A percentile compares a stretch with the other conserved stretches of the same genome.
phyloP scores from a whole-genome alignment of 2,888 invertebrate species.

The Tenthredo livida region DNA sequence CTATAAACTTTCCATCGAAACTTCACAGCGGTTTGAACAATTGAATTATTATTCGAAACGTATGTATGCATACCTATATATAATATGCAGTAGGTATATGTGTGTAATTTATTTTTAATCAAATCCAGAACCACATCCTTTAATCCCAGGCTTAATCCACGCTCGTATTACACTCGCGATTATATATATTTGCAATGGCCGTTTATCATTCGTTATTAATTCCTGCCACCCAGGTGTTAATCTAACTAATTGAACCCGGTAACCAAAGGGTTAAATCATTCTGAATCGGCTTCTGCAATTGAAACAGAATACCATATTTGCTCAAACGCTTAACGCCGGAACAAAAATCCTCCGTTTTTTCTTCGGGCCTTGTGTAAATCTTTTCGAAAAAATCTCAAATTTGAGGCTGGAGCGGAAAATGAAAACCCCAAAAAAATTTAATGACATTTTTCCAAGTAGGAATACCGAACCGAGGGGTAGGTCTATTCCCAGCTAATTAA shows the following conservation, averaged over 20 bases:
- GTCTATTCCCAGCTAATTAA: not conserved
- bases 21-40: constrained; percentile 30
- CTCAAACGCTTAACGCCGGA: no score
- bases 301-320: no score
- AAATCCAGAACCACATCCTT: constrained; percentile 35
- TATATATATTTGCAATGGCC: constrained; percentile 31
- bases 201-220: constrained; percentile 51
- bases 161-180: constrained; percentile 16
- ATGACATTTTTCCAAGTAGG: not conserved
- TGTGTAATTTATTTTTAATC: constrained; percentile 39
- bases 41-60: not conserved
- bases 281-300: not conserved
- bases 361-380: no score
- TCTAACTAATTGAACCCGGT: constrained; percentile 41
- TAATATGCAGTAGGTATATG: no score
- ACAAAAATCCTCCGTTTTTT: no score
- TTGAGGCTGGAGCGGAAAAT: not conserved
- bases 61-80: no score
- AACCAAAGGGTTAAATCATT: constrained; percentile 37
- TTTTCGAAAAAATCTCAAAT: not conserved
- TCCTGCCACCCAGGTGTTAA: constrained; percentile 42
- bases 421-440: not conserved
- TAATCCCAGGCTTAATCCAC: constrained; percentile 27
- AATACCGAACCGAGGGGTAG: not conserved
- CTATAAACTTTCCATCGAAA: constrained; percentile 1